These are phyloP conservation scores for Drymonia ruficornis DNA, from an alignment of 2,888 invertebrate genomes.

Conservation along the genomic window DNA sequence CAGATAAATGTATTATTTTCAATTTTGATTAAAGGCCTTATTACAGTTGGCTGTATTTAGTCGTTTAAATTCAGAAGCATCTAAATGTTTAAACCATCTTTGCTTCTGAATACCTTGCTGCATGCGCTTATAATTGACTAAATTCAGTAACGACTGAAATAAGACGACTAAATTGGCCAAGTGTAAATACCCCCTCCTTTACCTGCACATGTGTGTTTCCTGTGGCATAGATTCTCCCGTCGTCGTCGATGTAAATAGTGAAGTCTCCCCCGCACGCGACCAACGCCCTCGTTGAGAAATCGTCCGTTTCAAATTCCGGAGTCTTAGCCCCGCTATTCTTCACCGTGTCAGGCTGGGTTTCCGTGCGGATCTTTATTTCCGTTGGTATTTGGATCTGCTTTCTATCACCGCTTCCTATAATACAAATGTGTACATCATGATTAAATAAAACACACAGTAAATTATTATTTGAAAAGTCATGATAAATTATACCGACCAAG, in stretches of 20 bases:
- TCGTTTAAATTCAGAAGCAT: too few species aligned
- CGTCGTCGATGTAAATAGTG: conserved; percentile 88
- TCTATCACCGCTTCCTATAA: conserved; percentile 85
- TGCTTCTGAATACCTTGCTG: too few species aligned
- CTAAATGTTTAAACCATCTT: too few species aligned
- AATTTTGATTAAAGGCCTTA: too few species aligned
- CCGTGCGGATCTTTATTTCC: conserved; percentile 74
- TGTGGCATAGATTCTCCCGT: conserved; percentile 89
- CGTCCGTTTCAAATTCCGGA: conserved; percentile 51
- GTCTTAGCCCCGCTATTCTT: conserved; percentile 48
- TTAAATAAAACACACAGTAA: neutral
- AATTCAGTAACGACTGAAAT: too few species aligned
- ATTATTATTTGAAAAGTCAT: neutral
- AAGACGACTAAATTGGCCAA: too few species aligned
- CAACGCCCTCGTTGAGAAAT: conserved; percentile 55
- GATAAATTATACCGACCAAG: conserved; percentile 81
- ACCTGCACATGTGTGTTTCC: conserved; percentile 86
- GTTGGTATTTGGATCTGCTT: conserved; percentile 85
- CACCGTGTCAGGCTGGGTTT: conserved; percentile 52
- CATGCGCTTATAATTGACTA: too few species aligned
- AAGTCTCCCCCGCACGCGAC: conserved; percentile 91
- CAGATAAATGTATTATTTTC: neutral
- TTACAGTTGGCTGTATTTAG: too few species aligned
- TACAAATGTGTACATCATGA: conserved; percentile 6
- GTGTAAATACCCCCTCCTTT: too few species aligned